Conservation (phyloP, 92 coral and sea anemone genomes). For the Palythoa grandis region DNA sequence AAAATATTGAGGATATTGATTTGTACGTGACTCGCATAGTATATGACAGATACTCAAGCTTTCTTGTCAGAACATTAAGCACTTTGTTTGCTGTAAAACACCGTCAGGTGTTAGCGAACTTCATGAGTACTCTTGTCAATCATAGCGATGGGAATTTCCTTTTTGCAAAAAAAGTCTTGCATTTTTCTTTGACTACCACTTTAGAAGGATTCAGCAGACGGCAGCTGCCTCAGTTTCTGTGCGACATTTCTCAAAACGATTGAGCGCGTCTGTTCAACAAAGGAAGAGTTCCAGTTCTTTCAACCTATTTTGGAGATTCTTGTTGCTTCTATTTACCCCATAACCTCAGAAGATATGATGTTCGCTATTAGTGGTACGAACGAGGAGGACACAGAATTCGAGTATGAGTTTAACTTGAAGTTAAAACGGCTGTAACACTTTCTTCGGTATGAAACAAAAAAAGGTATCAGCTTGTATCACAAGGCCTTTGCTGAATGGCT, state of each 20-base stretch:
- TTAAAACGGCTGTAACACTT: neutral
- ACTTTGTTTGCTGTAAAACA: neutral
- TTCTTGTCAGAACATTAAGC: neutral
- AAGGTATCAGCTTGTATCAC: neutral
- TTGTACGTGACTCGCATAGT: slow-evolving; percentile 1
- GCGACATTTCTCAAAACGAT: neutral
- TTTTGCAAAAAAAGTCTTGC: neutral
- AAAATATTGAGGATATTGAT: neutral
- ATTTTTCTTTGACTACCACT: neutral
- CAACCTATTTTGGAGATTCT: slow-evolving; percentile 28
- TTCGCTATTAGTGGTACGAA: neutral
- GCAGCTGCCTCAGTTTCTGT: neutral
- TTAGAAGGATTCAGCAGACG: neutral
- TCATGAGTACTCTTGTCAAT: neutral
- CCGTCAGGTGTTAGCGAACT: neutral
- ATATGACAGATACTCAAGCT: neutral
- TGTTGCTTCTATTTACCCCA: slow-evolving; percentile 1
- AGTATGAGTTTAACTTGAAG: slow-evolving; percentile 11
- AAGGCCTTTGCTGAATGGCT: slow-evolving; percentile 1
- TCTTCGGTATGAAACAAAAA: slow-evolving; percentile 8
- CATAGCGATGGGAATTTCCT: slow-evolving; percentile 1
- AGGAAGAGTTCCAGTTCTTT: neutral
- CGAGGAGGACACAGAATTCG: neutral
- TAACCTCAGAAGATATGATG: neutral
- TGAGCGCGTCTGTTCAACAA: slow-evolving; percentile 1